Evolutionary conservation across 2,113 vertebrate species (phyloP).

Genomic region (Dolichotis patagonum): DNA sequence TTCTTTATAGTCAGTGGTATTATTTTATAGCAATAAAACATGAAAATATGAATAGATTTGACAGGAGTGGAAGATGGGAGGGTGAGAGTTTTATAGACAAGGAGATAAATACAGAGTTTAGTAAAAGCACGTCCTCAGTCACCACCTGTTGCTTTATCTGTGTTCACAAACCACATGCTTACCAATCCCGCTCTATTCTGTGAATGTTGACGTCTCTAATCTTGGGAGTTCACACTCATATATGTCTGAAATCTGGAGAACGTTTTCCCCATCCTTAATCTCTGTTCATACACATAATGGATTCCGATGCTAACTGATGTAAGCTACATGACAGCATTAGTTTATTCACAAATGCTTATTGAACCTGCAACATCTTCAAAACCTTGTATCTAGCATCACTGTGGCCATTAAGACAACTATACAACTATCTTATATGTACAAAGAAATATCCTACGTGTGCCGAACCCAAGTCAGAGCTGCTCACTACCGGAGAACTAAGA

Average conservation of each 20-base stretch:
- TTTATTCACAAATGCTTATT: constrained; percentile 20
- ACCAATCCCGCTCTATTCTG: background rate
- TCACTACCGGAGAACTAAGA: background rate
- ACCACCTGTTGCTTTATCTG: background rate
- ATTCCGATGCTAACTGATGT: background rate
- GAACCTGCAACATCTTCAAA: background rate
- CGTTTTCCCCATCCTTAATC: background rate
- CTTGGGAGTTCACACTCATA: background rate
- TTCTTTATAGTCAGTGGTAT: background rate
- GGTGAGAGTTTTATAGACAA: background rate
- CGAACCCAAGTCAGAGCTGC: background rate
- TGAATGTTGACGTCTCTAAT: background rate
- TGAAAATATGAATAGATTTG: background rate
- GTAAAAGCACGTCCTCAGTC: background rate
- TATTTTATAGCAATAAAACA: background rate
- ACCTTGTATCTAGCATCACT: background rate
- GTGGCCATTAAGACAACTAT: background rate
- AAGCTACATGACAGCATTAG: background rate
- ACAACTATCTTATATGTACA: background rate
- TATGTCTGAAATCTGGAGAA: constrained; percentile 32
- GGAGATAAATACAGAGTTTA: background rate
- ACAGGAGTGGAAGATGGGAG: background rate
- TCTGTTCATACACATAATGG: background rate
- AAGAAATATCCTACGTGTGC: background rate
- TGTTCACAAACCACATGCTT: background rate